Evolutionary conservation across 2,888 invertebrate species (phyloP).

Genomic region (Rapana venosa): DNA sequence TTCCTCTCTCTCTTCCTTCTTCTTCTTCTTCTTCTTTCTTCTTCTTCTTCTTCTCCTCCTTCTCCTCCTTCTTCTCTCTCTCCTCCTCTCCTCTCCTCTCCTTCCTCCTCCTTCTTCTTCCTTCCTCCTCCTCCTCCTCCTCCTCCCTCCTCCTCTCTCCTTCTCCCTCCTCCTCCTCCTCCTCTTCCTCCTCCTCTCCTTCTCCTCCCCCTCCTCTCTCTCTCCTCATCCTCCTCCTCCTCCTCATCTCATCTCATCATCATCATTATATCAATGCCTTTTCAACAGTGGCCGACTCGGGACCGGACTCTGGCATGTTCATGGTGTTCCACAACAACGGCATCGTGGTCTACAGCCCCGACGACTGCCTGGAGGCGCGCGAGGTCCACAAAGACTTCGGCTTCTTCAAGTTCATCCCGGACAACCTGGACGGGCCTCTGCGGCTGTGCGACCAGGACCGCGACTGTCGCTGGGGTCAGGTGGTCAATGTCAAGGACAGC

Average conservation of each 20-base stretch:
- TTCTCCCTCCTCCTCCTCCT: too few relatives aligned
- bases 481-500: constrained; percentile 84
- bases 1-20: too few relatives aligned
- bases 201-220: background rate
- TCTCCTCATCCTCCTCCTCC: background rate
- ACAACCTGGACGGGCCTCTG: constrained; percentile 77
- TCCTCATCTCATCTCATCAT: background rate
- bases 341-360: constrained; percentile 86
- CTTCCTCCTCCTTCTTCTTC: too few relatives aligned
- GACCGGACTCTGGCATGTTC: constrained; percentile 80
- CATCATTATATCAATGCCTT: background rate
- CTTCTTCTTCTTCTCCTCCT: too few relatives aligned
- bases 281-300: constrained; percentile 46
- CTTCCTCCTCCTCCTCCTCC: too few relatives aligned
- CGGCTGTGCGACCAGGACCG: constrained; percentile 72
- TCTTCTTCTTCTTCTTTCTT: too few relatives aligned
- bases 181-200: too few relatives aligned
- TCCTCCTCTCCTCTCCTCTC: too few relatives aligned
- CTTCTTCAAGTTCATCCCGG: constrained; percentile 80
- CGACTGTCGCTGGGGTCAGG: constrained; percentile 86
- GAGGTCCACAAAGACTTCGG: constrained; percentile 86
- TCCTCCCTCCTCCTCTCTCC: too few relatives aligned
- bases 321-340: constrained; percentile 88
- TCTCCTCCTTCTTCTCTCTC: too few relatives aligned
- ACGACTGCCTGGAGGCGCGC: constrained; percentile 85